Percentiles rank a stretch among this genome's conserved stretches.
Evolutionary conservation across 2,888 invertebrate species (phyloP).

Genomic region (Lepidonotus clava): DNA sequence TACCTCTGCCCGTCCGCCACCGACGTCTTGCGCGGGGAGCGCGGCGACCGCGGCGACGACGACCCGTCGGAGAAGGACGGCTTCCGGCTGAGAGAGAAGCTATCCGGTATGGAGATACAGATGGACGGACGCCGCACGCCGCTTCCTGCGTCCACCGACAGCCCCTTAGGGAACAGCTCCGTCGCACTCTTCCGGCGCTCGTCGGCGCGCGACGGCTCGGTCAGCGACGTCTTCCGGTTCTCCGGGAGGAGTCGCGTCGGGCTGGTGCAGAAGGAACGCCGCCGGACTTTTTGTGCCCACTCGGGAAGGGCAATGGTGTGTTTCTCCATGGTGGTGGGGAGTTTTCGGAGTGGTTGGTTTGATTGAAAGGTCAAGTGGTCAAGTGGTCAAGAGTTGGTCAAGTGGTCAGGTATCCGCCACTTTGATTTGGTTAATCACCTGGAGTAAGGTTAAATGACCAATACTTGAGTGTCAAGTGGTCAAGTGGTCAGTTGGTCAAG

Average conservation of each 20-base stretch:
- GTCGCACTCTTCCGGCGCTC: constrained; percentile 20
- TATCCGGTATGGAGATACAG: constrained; percentile 34
- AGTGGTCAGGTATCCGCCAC: too few species aligned
- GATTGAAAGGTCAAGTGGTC: too few species aligned
- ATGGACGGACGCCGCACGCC: constrained; percentile 5
- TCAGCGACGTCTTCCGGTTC: background rate
- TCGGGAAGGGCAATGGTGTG: constrained; percentile 11
- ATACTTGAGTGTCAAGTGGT: too few species aligned
- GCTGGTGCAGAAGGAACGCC: constrained; percentile 24
- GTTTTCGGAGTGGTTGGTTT: too few species aligned
- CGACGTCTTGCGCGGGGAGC: background rate
- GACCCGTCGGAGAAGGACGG: background rate
- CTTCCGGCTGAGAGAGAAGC: background rate
- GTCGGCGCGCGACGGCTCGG: constrained; percentile 20
- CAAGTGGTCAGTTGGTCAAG: too few species aligned
- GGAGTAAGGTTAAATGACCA: too few species aligned
- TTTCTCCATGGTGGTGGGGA: constrained; percentile 32
- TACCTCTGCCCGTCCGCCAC: constrained; percentile 11
- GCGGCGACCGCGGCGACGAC: background rate
- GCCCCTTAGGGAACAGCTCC: constrained; percentile 5
- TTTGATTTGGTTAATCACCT: too few species aligned
- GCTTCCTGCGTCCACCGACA: background rate
- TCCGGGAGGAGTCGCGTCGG: background rate
- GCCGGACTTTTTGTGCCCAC: constrained; percentile 23
- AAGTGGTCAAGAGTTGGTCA: too few species aligned